Evolutionary conservation across 1,140 invertebrate species (phyloP).

Genomic region (Doryteuthis pealeii): DNA sequence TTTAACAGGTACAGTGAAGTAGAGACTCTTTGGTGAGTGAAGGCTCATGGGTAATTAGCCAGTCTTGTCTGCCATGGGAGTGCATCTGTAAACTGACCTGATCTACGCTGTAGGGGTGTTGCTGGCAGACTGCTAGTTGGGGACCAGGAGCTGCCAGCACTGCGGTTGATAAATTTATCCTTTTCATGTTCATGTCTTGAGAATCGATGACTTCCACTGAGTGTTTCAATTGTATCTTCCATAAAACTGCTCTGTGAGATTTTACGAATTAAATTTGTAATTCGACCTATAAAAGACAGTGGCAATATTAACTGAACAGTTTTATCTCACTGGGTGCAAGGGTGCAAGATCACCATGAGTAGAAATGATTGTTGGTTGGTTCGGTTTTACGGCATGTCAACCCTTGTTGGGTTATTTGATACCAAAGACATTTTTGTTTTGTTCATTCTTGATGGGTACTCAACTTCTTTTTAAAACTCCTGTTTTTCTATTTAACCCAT

Average conservation of each 20-base stretch:
- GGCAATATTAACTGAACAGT: neutral
- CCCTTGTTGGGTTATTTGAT: too few relatives aligned
- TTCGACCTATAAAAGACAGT: neutral
- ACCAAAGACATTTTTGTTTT: too few relatives aligned
- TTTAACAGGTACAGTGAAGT: too few relatives aligned
- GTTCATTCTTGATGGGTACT: too few relatives aligned
- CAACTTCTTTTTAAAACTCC: too few relatives aligned
- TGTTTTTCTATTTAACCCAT: too few relatives aligned
- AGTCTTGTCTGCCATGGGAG: neutral
- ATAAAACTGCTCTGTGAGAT: constrained; percentile 6
- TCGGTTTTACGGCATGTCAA: too few relatives aligned
- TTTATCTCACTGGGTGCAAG: too few relatives aligned
- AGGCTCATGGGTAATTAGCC: too few relatives aligned
- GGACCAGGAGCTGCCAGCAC: neutral
- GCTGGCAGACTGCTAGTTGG: neutral
- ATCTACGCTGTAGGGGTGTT: neutral
- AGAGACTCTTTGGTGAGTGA: too few relatives aligned
- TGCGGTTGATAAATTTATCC: neutral
- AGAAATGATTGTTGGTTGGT: too few relatives aligned
- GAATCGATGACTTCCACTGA: neutral
- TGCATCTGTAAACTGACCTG: neutral
- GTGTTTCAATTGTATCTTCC: neutral
- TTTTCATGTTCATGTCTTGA: neutral
- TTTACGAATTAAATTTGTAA: neutral
- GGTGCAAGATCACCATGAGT: too few relatives aligned